Conservation (phyloP, 2,113 vertebrate species). For the Macquaria ambigua region DNA sequence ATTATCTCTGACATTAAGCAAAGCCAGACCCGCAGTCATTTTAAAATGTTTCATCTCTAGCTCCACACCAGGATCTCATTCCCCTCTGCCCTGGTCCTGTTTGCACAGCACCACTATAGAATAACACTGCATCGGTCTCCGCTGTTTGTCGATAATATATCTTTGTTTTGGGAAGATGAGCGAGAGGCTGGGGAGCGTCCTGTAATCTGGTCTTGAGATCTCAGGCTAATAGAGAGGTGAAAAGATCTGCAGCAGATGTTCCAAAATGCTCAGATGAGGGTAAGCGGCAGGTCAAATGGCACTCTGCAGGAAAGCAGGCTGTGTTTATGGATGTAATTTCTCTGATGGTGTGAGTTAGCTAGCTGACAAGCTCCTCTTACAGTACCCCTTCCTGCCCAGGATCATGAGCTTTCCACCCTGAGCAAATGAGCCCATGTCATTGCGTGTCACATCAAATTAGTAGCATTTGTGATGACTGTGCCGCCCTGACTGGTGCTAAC, state of each 20-base stretch:
- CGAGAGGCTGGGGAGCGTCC: slow-evolving; percentile 16
- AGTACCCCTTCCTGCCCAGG: slow-evolving; percentile 14
- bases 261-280: slow-evolving; percentile 34
- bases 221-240: slow-evolving; percentile 62
- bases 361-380: slow-evolving; percentile 52
- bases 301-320: slow-evolving; percentile 54
- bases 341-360: slow-evolving; percentile 47
- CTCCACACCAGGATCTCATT: slow-evolving; percentile 40
- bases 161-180: slow-evolving; percentile 70
- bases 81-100: slow-evolving; percentile 17
- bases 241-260: slow-evolving; percentile 64
- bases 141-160: slow-evolving; percentile 53
- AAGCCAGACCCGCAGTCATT: slow-evolving; percentile 21
- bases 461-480: slow-evolving; percentile 25
- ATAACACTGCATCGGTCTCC: slow-evolving; percentile 48
- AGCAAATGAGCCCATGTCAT: slow-evolving; percentile 46
- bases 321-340: slow-evolving; percentile 70
- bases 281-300: slow-evolving; percentile 58
- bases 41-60: slow-evolving; percentile 26
- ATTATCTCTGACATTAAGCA: slow-evolving; percentile 53
- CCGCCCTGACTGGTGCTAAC: slow-evolving; percentile 36
- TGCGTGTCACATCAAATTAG: slow-evolving; percentile 54
- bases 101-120: slow-evolving; percentile 55
- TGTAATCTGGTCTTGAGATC: slow-evolving; percentile 59
- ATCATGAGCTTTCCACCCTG: slow-evolving; percentile 36